Conservation (phyloP, 23 tunicate genomes). For the Ciona savignyi region DNA sequence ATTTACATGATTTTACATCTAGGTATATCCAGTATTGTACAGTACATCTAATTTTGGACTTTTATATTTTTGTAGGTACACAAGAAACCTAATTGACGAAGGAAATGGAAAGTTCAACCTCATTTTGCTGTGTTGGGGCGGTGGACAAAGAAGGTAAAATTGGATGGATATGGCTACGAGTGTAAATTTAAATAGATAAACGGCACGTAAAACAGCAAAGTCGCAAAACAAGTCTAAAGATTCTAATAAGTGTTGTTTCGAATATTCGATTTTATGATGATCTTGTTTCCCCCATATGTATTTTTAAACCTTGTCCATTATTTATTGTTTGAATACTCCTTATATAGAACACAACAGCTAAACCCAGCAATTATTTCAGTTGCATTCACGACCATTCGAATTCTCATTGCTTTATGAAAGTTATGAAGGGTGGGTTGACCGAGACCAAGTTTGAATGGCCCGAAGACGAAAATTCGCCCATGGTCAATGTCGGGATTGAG, state of each 20-base stretch:
- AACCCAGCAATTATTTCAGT: conserved; percentile 46
- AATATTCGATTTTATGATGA: neutral
- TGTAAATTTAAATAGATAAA: too few species aligned
- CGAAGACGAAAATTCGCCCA: conserved; percentile 9
- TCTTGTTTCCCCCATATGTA: neutral
- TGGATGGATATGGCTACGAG: neutral
- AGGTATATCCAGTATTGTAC: too few species aligned
- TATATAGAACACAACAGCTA: too few species aligned
- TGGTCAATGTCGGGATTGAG: conserved; percentile 17
- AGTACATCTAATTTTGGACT: too few species aligned
- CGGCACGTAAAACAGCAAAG: too few species aligned
- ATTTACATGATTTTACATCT: too few species aligned
- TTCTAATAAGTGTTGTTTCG: neutral
- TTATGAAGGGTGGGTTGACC: conserved; percentile 58
- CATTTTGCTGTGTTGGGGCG: conserved; percentile 81
- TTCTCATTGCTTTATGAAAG: conserved; percentile 89
- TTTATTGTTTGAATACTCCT: too few species aligned
- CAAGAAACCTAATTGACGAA: conserved; percentile 69
- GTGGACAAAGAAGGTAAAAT: conserved; percentile 70
- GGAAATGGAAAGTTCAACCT: conserved; percentile 94
- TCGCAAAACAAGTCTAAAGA: too few species aligned
- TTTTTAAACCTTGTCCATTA: too few species aligned
- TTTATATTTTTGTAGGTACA: conserved; percentile 41
- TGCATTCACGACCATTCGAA: conserved; percentile 90
- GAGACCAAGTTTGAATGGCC: conserved; percentile 82